Evolutionary conservation across 2,888 invertebrate genomes (phyloP).

Genomic region (Amitus sp.): DNA sequence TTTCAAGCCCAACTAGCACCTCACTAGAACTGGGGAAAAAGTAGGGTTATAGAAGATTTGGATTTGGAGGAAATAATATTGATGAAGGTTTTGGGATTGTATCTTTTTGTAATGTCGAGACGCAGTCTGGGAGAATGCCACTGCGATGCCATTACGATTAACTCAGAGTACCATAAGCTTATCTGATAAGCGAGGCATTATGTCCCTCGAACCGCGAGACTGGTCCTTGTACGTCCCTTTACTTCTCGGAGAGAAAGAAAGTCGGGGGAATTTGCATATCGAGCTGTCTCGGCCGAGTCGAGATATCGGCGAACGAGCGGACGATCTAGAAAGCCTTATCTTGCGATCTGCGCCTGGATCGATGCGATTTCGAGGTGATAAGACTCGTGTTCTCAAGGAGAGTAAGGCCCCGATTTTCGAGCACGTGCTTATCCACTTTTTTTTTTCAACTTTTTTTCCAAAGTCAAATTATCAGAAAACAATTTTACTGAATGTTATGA

Average conservation of each 20-base stretch:
- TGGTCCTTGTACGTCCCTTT: conserved; percentile 51
- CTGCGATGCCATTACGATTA: conserved; percentile 64
- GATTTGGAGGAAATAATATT: no score
- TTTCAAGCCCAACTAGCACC: no score
- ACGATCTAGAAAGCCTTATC: conserved; percentile 42
- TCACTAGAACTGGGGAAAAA: no score
- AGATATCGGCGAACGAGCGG: conserved; percentile 53
- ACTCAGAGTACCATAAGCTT: conserved; percentile 57
- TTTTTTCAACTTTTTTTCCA: conserved; percentile 13
- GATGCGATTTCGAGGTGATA: conserved; percentile 42
- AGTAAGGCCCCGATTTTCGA: no score
- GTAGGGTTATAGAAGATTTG: no score
- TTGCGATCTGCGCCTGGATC: conserved; percentile 47
- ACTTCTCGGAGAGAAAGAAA: conserved; percentile 15
- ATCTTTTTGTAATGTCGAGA: conserved; percentile 35
- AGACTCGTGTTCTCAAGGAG: conserved; percentile 35
- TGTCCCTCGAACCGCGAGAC: conserved; percentile 45
- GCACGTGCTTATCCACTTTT: conserved; percentile 32
- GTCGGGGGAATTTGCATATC: conserved; percentile 50
- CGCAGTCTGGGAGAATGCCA: conserved; percentile 47
- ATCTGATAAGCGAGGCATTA: conserved; percentile 55
- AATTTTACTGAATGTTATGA: no score
- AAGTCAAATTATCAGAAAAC: no score
- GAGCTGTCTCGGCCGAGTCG: conserved; percentile 36
- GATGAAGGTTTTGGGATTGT: no score